A percentile compares a stretch with the other conserved stretches of the same genome.
Conservation (phyloP, 1,140 invertebrate genomes). For the Cyclina sinensis region DNA sequence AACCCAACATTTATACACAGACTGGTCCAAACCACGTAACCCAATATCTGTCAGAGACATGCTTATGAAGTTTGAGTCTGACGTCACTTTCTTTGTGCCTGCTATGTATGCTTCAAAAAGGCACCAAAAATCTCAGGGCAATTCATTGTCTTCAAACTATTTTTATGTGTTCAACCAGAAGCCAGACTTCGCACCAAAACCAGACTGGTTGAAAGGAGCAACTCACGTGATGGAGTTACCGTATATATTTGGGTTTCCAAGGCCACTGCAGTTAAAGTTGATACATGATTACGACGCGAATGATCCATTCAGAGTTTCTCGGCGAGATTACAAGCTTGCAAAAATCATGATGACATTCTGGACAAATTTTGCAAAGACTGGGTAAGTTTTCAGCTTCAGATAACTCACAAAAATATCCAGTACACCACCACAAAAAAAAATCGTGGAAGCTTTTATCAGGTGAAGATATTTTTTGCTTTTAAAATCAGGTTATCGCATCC, state of each 20-base stretch:
- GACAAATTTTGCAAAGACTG: conserved; percentile 50
- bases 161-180: conserved; percentile 67
- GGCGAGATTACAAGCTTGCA: background rate
- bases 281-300: conserved; percentile 2
- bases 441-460: too few species aligned
- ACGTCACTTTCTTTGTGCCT: conserved; percentile 65
- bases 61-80: conserved; percentile 59
- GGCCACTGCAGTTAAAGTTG: background rate
- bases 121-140: conserved; percentile 22
- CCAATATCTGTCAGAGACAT: conserved; percentile 49
- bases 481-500: too few species aligned
- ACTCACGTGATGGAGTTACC: conserved; percentile 68
- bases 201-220: conserved; percentile 39
- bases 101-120: conserved; percentile 24
- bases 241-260: conserved; percentile 71
- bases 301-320: background rate
- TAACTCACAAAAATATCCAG: too few species aligned
- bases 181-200: conserved; percentile 46
- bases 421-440: too few species aligned
- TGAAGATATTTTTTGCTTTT: too few species aligned
- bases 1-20: conserved; percentile 28
- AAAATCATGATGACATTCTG: conserved; percentile 25
- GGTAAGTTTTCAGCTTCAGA: conserved; percentile 36
- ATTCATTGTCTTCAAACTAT: conserved; percentile 27
- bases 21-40: conserved; percentile 58